Evolutionary conservation across 1,140 invertebrate species (phyloP).

Genomic region (Metaphire vulgaris): DNA sequence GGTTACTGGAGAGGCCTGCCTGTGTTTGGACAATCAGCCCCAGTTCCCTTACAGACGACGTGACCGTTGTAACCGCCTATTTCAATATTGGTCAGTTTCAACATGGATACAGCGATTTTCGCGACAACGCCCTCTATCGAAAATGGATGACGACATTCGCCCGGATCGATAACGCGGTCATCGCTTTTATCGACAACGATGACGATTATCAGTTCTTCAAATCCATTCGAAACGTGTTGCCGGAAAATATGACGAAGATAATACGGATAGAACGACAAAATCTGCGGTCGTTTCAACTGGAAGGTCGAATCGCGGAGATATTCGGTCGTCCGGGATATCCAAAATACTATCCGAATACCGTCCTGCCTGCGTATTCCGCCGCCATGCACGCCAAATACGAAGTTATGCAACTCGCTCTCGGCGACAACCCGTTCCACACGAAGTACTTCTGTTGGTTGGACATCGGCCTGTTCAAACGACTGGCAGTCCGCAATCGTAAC

Average conservation of each 20-base stretch:
- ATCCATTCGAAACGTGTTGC: slow-evolving; percentile 4
- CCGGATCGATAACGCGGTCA: slow-evolving; percentile 16
- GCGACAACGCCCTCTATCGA: slow-evolving; percentile 5
- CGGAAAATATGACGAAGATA: slow-evolving; percentile 32
- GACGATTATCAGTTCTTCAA: slow-evolving; percentile 20
- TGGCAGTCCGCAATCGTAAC: too few relatives aligned
- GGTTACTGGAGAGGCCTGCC: too few relatives aligned
- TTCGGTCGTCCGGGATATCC: slow-evolving; percentile 16
- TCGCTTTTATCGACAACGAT: slow-evolving; percentile 17
- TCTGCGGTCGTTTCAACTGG: slow-evolving; percentile 39
- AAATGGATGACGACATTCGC: slow-evolving; percentile 23
- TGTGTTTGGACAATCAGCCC: too few relatives aligned
- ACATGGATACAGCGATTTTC: slow-evolving; percentile 31
- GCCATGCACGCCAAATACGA: slow-evolving; percentile 30
- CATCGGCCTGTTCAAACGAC: too few relatives aligned
- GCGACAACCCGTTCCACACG: too few relatives aligned
- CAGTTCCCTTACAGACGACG: too few relatives aligned
- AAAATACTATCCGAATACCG: slow-evolving; percentile 37
- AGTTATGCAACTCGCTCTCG: slow-evolving; percentile 32
- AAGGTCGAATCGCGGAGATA: slow-evolving; percentile 33
- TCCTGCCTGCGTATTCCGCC: slow-evolving; percentile 31
- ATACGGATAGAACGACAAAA: slow-evolving; percentile 32
- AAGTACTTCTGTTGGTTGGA: too few relatives aligned
- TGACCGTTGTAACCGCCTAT: slow-evolving; percentile 40
- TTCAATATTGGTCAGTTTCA: slow-evolving; percentile 37